Evolutionary conservation across 1,140 invertebrate genomes (phyloP).

Genomic region (Micrasema longulum): DNA sequence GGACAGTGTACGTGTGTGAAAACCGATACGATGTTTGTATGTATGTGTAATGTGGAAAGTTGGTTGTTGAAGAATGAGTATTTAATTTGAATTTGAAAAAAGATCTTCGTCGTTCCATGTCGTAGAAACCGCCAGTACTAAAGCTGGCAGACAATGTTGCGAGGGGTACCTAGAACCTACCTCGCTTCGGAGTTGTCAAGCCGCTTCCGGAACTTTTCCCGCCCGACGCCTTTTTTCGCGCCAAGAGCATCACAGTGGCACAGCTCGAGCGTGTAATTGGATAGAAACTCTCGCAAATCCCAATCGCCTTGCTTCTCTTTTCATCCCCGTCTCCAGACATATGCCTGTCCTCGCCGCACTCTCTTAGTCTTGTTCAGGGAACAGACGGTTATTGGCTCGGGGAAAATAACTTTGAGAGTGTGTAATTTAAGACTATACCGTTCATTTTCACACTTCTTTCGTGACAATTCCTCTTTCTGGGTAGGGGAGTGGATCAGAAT

Average conservation of each 20-base stretch:
- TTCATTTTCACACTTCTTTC: conserved; percentile 54
- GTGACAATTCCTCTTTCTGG: conserved; percentile 46
- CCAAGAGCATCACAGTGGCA: conserved; percentile 51
- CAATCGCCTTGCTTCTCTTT: conserved; percentile 60
- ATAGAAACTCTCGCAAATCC: conserved; percentile 63
- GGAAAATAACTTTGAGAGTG: conserved; percentile 44
- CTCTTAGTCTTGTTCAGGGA: conserved; percentile 55
- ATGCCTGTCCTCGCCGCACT: conserved; percentile 39
- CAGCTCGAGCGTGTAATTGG: conserved; percentile 69
- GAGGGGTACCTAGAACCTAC: too few relatives aligned
- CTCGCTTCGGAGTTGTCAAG: conserved; percentile 6
- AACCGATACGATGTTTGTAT: too few relatives aligned
- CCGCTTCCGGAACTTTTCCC: conserved; percentile 44
- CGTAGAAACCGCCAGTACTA: too few relatives aligned
- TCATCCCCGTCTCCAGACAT: conserved; percentile 41
- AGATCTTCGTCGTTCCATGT: not conserved
- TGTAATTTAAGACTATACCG: conserved; percentile 50
- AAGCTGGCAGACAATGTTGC: not conserved
- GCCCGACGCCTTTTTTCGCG: conserved; percentile 50
- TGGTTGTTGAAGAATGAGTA: not conserved
- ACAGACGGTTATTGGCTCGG: conserved; percentile 52
- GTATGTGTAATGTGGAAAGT: not conserved
- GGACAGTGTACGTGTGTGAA: too few relatives aligned
- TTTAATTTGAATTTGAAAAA: conserved; percentile 41
- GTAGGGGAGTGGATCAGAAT: conserved; percentile 15